Conservation (phyloP, 2,797 vertebrate species). For the Hyperoplus lanceolatus region DNA sequence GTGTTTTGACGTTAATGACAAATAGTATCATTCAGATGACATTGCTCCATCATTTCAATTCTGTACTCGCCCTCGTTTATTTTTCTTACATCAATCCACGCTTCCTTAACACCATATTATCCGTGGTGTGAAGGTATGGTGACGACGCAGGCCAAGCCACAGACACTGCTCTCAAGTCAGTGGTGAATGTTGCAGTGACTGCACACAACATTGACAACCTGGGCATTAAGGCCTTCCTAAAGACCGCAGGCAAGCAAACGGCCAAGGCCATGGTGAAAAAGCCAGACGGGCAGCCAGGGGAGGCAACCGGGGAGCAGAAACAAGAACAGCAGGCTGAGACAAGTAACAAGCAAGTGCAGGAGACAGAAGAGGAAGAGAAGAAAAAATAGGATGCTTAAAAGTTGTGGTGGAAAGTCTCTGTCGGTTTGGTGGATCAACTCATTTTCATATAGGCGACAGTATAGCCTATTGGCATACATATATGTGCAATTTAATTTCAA, state of each 20-base stretch:
- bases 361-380: slow-evolving; percentile 37
- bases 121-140: slow-evolving; percentile 89
- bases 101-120: slow-evolving; percentile 39
- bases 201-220: slow-evolving; percentile 92
- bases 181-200: slow-evolving; percentile 88
- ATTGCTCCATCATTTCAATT: slow-evolving; percentile 14
- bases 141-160: slow-evolving; percentile 89
- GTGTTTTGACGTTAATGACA: slow-evolving; percentile 19
- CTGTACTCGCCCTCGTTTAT: slow-evolving; percentile 7
- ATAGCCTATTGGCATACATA: too few species aligned
- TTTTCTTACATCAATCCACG: slow-evolving; percentile 19
- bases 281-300: slow-evolving; percentile 58
- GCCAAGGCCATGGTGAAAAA: slow-evolving; percentile 84
- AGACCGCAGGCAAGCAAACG: slow-evolving; percentile 86
- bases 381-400: slow-evolving; percentile 30
- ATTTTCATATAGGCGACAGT: not conserved
- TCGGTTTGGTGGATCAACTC: not conserved
- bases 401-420: not conserved
- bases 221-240: slow-evolving; percentile 89
- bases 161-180: slow-evolving; percentile 89
- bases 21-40: not conserved
- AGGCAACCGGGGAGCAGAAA: slow-evolving; percentile 18
- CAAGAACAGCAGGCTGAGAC: slow-evolving; percentile 20
- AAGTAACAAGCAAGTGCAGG: slow-evolving; percentile 21
- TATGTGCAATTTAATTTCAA: too few species aligned